Conservation (phyloP, 2,888 invertebrate species). For the Heteropelma amictum region DNA sequence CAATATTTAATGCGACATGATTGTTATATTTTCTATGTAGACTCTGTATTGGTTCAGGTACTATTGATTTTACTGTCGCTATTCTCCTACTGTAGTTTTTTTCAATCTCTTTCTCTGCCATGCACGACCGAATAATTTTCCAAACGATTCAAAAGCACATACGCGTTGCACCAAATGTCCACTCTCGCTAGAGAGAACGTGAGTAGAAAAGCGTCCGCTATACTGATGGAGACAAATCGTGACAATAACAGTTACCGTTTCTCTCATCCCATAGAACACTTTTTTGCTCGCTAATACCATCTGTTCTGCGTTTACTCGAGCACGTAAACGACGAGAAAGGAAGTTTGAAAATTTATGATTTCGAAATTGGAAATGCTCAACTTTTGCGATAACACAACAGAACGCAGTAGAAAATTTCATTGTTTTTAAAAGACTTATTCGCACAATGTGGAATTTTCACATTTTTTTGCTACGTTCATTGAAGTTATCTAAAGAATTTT, state of each 20-base stretch:
- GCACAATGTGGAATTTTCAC: too few relatives aligned
- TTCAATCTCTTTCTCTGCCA: constrained; percentile 2
- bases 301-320: not conserved
- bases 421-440: too few relatives aligned
- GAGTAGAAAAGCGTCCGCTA: constrained; percentile 61
- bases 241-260: constrained; percentile 66
- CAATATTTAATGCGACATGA: too few relatives aligned
- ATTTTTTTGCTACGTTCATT: too few relatives aligned
- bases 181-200: constrained; percentile 37
- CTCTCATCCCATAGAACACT: constrained; percentile 52
- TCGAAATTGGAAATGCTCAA: constrained; percentile 29
- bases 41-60: constrained; percentile 5
- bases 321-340: not conserved
- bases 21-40: too few relatives aligned
- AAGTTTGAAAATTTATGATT: constrained; percentile 6
- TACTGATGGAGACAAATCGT: constrained; percentile 68
- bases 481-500: too few relatives aligned
- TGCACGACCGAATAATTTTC: constrained; percentile 33
- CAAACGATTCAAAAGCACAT: constrained; percentile 52
- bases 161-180: constrained; percentile 25
- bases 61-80: not conserved
- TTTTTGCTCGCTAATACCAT: constrained; percentile 1
- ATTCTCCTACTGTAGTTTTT: not conserved
- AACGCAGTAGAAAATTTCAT: too few relatives aligned
- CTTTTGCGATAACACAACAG: too few relatives aligned